phyloP scores from a whole-genome alignment of 2,797 vertebrate genomes.

The Steatocranus sp. region DNA sequence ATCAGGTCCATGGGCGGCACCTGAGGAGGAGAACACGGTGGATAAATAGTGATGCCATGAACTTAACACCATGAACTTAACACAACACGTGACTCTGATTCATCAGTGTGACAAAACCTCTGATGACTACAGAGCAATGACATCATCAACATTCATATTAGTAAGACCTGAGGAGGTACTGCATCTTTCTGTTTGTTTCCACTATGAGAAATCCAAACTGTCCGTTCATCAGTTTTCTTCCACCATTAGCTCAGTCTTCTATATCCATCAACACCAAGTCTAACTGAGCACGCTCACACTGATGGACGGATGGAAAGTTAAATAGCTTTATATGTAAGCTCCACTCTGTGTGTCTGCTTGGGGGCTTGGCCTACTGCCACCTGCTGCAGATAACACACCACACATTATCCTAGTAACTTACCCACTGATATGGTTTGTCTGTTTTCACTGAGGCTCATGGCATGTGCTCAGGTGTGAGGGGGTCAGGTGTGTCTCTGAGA shows the following conservation, averaged over 20 bases:
- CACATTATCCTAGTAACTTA: not conserved
- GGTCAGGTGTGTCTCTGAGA: not conserved
- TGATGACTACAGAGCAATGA: not conserved
- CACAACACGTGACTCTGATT: not conserved
- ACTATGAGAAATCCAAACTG: not conserved
- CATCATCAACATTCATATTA: not conserved
- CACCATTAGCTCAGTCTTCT: not conserved
- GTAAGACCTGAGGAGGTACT: not conserved
- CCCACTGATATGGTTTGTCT: not conserved
- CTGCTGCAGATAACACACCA: not conserved
- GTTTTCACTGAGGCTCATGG: not conserved
- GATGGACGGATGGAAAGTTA: not conserved
- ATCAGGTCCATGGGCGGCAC: constrained; percentile 86
- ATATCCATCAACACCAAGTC: not conserved
- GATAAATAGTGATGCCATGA: not conserved
- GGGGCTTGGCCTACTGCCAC: not conserved
- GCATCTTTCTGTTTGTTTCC: not conserved
- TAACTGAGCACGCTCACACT: not conserved
- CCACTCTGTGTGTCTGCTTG: not conserved
- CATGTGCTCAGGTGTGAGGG: not conserved
- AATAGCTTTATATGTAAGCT: not conserved
- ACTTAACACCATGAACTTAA: constrained; percentile 28
- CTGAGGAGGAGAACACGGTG: constrained; percentile 58
- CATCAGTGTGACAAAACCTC: not conserved
- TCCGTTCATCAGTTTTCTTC: not conserved